A percentile compares a stretch with the other conserved stretches of the same genome.
phyloP scores from a whole-genome alignment of 1,140 invertebrate species.

The Musca domestica region DNA sequence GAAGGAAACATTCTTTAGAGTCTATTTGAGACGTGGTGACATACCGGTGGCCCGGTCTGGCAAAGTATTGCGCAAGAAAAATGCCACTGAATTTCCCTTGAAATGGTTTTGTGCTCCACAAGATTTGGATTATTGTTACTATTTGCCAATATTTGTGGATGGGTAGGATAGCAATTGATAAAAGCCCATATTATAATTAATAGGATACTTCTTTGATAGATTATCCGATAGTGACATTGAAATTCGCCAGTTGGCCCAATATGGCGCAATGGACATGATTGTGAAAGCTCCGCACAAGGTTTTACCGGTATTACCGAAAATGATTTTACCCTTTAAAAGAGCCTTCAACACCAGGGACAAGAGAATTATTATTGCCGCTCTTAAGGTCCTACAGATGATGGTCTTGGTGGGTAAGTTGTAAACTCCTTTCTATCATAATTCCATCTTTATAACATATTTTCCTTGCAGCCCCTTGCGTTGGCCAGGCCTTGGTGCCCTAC shows the following conservation, averaged over 20 bases:
- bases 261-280: constrained; percentile 53
- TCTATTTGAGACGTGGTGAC: constrained; percentile 47
- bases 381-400: constrained; percentile 76
- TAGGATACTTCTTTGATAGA: constrained; percentile 10
- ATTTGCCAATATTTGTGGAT: constrained; percentile 91
- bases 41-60: constrained; percentile 41
- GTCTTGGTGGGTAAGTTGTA: constrained; percentile 67
- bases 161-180: constrained; percentile 55
- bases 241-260: constrained; percentile 38
- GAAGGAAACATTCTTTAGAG: constrained; percentile 45
- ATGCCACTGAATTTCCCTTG: constrained; percentile 38
- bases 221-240: constrained; percentile 42
- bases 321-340: constrained; percentile 91
- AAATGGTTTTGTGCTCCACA: constrained; percentile 53
- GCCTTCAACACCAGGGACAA: constrained; percentile 76
- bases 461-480: constrained; percentile 57
- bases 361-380: constrained; percentile 70
- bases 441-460: not conserved
- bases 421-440: not conserved
- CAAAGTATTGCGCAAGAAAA: constrained; percentile 31
- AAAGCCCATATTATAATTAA: not conserved
- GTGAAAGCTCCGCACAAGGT: constrained; percentile 82
- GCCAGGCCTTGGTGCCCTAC: constrained; percentile 86
- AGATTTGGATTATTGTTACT: constrained; percentile 88
- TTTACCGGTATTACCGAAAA: constrained; percentile 84